phyloP scores from a whole-genome alignment of 37 sponge, comb jelly and placozoan genomes.

The Beroe ovata region DNA sequence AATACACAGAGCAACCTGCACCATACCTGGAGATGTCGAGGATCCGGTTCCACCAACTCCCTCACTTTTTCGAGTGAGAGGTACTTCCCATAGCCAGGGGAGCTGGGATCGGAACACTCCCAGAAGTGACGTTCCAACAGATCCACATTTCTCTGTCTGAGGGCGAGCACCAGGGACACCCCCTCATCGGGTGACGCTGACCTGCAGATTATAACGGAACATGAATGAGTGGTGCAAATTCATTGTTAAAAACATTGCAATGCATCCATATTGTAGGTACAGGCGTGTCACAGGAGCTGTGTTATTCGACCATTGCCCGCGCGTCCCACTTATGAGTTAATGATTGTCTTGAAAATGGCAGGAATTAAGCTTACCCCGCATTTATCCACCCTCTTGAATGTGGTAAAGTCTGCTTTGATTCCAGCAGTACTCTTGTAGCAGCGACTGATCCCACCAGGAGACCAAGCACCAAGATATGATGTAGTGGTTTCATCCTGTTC shows the following conservation, averaged over 20 bases:
- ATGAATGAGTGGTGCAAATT: too few species aligned
- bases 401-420: neutral
- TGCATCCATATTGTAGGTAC: too few species aligned
- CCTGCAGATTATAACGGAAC: too few species aligned
- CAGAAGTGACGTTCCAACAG: slow-evolving; percentile 74
- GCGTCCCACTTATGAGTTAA: too few species aligned
- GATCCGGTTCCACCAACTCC: slow-evolving; percentile 70
- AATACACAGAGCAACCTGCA: too few species aligned
- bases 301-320: too few species aligned
- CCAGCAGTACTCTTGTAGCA: neutral
- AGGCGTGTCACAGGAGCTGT: too few species aligned
- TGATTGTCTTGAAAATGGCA: too few species aligned
- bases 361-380: neutral
- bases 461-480: too few species aligned
- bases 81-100: slow-evolving; percentile 79
- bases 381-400: neutral
- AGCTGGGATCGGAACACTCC: slow-evolving; percentile 78
- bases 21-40: slow-evolving; percentile 65
- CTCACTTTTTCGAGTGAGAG: slow-evolving; percentile 79
- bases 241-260: too few species aligned
- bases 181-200: neutral
- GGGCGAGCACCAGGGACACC: slow-evolving; percentile 72
- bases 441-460: too few species aligned
- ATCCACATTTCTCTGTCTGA: slow-evolving; percentile 75
- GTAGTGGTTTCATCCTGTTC: too few species aligned